A percentile compares a stretch with the other conserved stretches of the same genome.
Conservation (phyloP, 2,113 vertebrate genomes). For the Catharus fuscescens region DNA sequence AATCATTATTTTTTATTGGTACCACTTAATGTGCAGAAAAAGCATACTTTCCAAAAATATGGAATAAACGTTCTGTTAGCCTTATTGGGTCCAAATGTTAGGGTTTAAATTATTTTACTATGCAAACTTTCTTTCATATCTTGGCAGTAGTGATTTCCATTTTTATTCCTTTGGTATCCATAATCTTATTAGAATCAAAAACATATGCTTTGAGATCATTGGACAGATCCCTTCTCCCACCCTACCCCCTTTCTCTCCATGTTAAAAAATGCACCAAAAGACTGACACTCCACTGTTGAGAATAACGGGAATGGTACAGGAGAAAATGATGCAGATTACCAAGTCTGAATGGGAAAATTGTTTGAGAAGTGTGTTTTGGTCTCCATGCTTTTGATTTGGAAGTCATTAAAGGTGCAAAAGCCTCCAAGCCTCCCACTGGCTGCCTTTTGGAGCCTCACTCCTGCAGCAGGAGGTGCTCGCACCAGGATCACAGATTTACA, state of each 20-base stretch:
- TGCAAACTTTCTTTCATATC: constrained; percentile 87
- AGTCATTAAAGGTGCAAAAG: constrained; percentile 68
- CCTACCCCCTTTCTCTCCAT: constrained; percentile 64
- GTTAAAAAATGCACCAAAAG: constrained; percentile 67
- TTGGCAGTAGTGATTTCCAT: constrained; percentile 88
- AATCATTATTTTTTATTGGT: constrained; percentile 90
- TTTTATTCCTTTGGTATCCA: constrained; percentile 89
- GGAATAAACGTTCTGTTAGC: constrained; percentile 80
- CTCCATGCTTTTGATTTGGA: constrained; percentile 78
- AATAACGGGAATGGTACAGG: constrained; percentile 61
- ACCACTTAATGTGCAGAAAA: constrained; percentile 86
- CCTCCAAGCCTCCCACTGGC: constrained; percentile 58
- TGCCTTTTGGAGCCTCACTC: constrained; percentile 43
- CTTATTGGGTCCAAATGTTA: constrained; percentile 88
- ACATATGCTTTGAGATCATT: constrained; percentile 85
- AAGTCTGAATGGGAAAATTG: constrained; percentile 51
- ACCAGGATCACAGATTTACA: constrained; percentile 48
- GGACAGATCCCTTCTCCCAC: constrained; percentile 77
- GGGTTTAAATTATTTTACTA: constrained; percentile 87
- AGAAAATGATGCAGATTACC: constrained; percentile 67
- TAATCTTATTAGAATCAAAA: constrained; percentile 87
- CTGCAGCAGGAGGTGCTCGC: constrained; percentile 39
- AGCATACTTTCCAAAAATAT: constrained; percentile 84
- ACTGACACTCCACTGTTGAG: constrained; percentile 66
- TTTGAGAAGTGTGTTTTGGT: constrained; percentile 61